phyloP scores from a whole-genome alignment of 2,113 vertebrate species.

The Hippocampus zosterae region DNA sequence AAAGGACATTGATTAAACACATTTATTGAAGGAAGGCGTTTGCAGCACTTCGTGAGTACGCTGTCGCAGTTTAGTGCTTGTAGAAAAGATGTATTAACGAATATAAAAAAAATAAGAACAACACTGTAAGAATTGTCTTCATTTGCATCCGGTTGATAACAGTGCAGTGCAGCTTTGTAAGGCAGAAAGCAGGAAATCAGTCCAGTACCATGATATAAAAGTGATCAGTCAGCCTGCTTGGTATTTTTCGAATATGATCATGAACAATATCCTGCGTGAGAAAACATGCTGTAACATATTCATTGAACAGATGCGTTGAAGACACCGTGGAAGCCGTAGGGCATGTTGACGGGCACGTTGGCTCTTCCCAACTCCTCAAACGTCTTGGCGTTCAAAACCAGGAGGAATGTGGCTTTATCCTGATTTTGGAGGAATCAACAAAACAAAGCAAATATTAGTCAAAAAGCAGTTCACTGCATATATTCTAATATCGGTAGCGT shows the following conservation, averaged over 20 bases:
- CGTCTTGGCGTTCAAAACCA: constrained; percentile 85
- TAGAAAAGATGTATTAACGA: not conserved
- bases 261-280: not conserved
- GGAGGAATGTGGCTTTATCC: constrained; percentile 80
- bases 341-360: constrained; percentile 81
- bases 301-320: constrained; percentile 65
- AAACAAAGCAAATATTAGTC: no score
- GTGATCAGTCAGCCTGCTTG: not conserved
- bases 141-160: not conserved
- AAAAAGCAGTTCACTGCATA: no score
- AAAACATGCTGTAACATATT: not conserved
- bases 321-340: constrained; percentile 88
- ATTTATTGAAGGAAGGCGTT: not conserved
- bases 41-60: no score
- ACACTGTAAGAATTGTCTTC: not conserved
- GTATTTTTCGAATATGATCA: not conserved
- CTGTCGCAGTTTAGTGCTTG: no score
- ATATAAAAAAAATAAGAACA: not conserved
- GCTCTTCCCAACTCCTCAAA: constrained; percentile 85
- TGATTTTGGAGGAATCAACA: not conserved
- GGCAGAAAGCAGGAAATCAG: not conserved
- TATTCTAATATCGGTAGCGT: no score
- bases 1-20: not conserved
- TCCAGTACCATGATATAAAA: not conserved
- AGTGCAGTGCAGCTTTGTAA: not conserved